Conservation (phyloP, 2,113 vertebrate genomes). For the Panthera leo region DNA sequence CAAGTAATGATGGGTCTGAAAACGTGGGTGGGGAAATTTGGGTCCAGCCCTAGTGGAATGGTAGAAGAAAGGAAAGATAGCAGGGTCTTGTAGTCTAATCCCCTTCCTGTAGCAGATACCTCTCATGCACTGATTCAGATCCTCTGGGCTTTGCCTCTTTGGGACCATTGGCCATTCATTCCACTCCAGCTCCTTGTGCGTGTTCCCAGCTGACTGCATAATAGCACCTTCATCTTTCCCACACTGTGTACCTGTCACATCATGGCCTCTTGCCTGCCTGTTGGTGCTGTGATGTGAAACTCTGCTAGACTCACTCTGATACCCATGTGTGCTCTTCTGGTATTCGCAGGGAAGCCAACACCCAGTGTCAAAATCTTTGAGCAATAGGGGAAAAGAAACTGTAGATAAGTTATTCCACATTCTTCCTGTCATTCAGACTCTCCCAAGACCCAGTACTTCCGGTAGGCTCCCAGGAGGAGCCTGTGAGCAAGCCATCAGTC, state of each 20-base stretch:
- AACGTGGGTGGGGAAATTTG: neutral
- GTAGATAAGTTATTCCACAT: neutral
- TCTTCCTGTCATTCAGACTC: neutral
- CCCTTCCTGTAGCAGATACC: neutral
- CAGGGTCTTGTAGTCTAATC: neutral
- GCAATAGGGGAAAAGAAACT: neutral
- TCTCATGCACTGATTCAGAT: neutral
- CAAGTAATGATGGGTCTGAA: neutral
- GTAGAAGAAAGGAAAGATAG: neutral
- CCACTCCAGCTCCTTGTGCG: neutral
- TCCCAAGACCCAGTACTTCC: neutral
- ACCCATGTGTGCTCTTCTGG: neutral
- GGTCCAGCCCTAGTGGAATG: neutral
- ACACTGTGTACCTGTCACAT: neutral
- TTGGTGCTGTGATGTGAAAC: neutral
- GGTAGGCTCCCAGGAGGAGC: neutral
- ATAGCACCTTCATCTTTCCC: neutral
- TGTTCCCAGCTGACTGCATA: neutral
- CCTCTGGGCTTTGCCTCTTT: neutral
- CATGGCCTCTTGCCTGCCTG: neutral
- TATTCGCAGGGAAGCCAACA: neutral
- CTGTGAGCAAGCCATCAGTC: neutral
- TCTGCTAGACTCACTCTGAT: neutral
- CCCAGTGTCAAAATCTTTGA: neutral
- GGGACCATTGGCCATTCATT: neutral